Evolutionary conservation across 2,888 invertebrate genomes (phyloP), one percentile per base, ranked within the genome.

Genomic region (Sphaerophoria taeniata): DNA sequence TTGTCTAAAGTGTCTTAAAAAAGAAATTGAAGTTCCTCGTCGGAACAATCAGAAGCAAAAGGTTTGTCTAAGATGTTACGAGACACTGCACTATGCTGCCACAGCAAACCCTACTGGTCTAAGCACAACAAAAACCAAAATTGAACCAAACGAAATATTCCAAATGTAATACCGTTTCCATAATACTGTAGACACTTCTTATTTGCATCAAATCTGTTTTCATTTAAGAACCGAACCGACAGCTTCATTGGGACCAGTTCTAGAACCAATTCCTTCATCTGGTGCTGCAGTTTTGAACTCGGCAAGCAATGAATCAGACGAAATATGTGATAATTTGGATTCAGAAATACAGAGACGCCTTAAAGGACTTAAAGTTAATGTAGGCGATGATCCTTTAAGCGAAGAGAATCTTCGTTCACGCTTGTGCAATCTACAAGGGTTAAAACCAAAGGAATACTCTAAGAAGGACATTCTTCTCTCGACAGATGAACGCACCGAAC

Each of bases 1-100:
- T 92, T 98, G 97, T 91, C 94, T 94, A 80, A 97, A 96, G 91
- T 98, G 97, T 91, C 92, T 97, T 61, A 94, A 94, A 88, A 94
- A 96, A 88, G 95, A 95, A 91, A 93, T 94, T 81, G 94, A 94
- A 88, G 92, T 97, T 78, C 93, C 95, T 9, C 94, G 94, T 89
- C 93, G 94, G 5, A 88, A 88, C 11, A 93, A 94, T 87, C 92
- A 93, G 58, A 94, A 95, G 89, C 93, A 94, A 71, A 95, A 95
- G 92, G 96, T 97, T 63, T 95, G 95, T 88, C 92, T 93, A 84
- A 93, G 90, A 16, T 91, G 91, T 86, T 92, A 87, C 51, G 92
- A 92, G 45, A 92, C 90, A 82, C 85, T 92, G 6, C 80, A 71
- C 3, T 89, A 89, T 34, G 89, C 89, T 47, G 89, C 89, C 0